Evolutionary conservation across 53 echinoderm and acorn worm species (phyloP).

Genomic region (Actinopyga echinites): DNA sequence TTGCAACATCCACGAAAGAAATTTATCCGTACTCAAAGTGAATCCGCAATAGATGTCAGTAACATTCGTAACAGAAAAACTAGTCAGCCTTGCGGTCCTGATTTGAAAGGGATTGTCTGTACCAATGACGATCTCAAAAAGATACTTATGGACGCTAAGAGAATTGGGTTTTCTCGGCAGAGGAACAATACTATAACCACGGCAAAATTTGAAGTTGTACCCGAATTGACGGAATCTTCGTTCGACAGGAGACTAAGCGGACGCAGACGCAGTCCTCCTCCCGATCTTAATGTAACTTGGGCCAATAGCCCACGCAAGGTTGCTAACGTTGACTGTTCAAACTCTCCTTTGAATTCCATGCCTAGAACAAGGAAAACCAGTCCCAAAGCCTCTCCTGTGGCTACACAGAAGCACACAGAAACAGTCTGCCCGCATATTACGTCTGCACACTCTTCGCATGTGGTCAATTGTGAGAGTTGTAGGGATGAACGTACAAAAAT

Average conservation of each 20-base stretch:
- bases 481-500: constrained; percentile 26
- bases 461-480: constrained; percentile 7
- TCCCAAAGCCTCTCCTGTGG: constrained; percentile 25
- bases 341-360: constrained; percentile 12
- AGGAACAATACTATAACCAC: constrained; percentile 76
- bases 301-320: constrained; percentile 2
- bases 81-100: constrained; percentile 30
- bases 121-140: constrained; percentile 91
- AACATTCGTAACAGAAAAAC: constrained; percentile 61
- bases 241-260: constrained; percentile 56
- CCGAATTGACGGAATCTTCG: constrained; percentile 57
- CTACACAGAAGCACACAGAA: constrained; percentile 69
- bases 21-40: constrained; percentile 91
- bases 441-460: not conserved
- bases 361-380: constrained; percentile 3
- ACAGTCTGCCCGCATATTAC: constrained; percentile 58
- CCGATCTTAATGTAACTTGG: constrained; percentile 15
- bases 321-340: constrained; percentile 3
- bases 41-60: constrained; percentile 88
- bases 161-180: constrained; percentile 64
- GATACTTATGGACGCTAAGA: constrained; percentile 78
- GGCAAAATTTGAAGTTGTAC: constrained; percentile 53
- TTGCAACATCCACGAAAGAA: constrained; percentile 88
- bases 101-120: constrained; percentile 74
- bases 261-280: constrained; percentile 25